Percentiles rank a stretch among this genome's conserved stretches.
These are phyloP conservation scores for Zapus hudsonius DNA, from an alignment of 2,113 vertebrate species.

Conservation along the genomic window DNA sequence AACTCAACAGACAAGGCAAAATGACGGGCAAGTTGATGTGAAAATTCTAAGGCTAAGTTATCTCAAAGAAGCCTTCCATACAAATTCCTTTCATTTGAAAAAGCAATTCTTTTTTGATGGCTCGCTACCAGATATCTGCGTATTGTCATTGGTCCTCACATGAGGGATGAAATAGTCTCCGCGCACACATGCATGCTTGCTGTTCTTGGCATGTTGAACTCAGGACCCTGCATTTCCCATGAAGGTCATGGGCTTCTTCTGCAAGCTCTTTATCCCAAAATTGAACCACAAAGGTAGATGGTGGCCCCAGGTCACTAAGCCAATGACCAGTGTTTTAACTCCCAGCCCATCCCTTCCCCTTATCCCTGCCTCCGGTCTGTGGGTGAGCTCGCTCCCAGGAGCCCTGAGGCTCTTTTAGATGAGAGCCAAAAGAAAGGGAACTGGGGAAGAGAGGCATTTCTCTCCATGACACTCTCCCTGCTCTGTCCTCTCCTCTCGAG, in stretches of 20 bases:
- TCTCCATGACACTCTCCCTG: accelerated
- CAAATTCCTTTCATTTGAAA: background rate
- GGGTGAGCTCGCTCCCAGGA: background rate
- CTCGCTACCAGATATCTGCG: background rate
- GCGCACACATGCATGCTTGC: accelerated
- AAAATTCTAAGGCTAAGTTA: background rate
- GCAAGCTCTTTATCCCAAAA: background rate
- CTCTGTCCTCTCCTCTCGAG: conserved; percentile 35
- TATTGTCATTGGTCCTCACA: background rate
- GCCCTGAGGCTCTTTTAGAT: background rate
- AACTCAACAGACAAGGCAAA: background rate
- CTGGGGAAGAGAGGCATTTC: too few species aligned
- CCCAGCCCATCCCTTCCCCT: background rate
- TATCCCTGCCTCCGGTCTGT: background rate
- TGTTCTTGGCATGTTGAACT: background rate
- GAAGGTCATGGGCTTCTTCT: too few species aligned
- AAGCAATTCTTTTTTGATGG: background rate
- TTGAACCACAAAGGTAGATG: background rate
- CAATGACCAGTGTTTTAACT: background rate
- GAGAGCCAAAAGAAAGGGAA: background rate
- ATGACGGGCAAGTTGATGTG: background rate
- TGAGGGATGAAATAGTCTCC: background rate
- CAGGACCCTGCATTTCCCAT: background rate
- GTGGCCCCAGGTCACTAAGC: background rate
- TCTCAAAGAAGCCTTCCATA: background rate